Conservation (phyloP, 2,113 vertebrate genomes). For the Isurus oxyrinchus region DNA sequence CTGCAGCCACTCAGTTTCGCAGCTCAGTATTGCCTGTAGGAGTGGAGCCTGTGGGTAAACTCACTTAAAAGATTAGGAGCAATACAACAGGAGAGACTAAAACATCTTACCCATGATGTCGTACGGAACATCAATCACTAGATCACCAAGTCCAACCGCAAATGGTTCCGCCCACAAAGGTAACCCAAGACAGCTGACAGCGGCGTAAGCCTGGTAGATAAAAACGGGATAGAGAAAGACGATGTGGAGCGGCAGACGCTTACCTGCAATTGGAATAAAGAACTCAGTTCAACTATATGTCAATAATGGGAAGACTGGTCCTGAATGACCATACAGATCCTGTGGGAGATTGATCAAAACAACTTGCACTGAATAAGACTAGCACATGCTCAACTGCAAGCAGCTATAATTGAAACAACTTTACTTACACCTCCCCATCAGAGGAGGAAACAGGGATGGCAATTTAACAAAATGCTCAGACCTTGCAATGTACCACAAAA, state of each 20-base stretch:
- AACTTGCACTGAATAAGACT: neutral
- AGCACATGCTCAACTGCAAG: neutral
- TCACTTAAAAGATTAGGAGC: neutral
- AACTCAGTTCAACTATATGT: neutral
- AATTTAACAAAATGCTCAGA: too few species aligned
- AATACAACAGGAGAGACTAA: neutral
- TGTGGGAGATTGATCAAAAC: neutral
- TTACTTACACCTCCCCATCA: neutral
- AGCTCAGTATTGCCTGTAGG: neutral
- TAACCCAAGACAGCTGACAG: neutral
- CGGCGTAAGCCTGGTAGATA: neutral
- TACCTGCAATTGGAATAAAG: neutral
- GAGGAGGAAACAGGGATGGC: too few species aligned
- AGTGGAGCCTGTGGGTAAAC: neutral
- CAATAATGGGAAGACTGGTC: neutral
- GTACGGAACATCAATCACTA: slow-evolving; percentile 6
- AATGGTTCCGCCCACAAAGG: slow-evolving; percentile 23
- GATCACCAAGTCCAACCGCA: neutral
- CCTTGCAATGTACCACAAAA: too few species aligned
- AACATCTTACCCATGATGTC: slow-evolving; percentile 33
- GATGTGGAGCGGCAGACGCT: slow-evolving; percentile 26
- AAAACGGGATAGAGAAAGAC: neutral
- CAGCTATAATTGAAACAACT: neutral
- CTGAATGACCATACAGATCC: neutral
- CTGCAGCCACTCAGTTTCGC: neutral